These are phyloP conservation scores for Seladonia tumulorum DNA, from an alignment of 2,888 invertebrate genomes.

Conservation along the genomic window DNA sequence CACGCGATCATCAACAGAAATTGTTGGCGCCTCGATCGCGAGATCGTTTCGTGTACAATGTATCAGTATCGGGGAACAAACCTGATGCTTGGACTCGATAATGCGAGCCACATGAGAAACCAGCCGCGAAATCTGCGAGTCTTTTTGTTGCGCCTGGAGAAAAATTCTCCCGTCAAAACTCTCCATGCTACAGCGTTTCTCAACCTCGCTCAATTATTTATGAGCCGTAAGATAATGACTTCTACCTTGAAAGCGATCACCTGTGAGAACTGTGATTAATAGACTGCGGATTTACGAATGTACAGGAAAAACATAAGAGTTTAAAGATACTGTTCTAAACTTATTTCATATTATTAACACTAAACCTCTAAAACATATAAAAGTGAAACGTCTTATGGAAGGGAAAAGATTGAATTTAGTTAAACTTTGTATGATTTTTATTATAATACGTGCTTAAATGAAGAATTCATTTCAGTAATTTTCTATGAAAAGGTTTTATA, in stretches of 20 bases:
- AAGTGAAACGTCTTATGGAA: too few relatives aligned
- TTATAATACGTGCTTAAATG: too few relatives aligned
- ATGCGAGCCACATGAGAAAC: slow-evolving; percentile 33
- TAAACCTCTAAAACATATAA: too few relatives aligned
- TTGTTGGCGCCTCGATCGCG: not conserved
- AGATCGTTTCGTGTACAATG: not conserved
- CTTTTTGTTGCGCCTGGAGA: not conserved
- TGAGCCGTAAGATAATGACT: not conserved
- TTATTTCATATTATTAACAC: too few relatives aligned
- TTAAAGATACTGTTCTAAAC: too few relatives aligned
- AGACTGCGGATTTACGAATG: not conserved
- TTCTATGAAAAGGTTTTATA: too few relatives aligned
- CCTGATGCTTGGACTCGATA: slow-evolving; percentile 15
- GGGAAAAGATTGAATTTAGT: too few relatives aligned
- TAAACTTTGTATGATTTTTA: too few relatives aligned
- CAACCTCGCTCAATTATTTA: not conserved
- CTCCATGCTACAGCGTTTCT: not conserved
- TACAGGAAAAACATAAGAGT: too few relatives aligned
- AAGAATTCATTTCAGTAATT: too few relatives aligned
- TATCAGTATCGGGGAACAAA: not conserved
- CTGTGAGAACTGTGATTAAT: not conserved
- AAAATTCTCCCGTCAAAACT: not conserved
- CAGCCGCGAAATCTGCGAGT: not conserved
- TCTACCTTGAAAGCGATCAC: not conserved
- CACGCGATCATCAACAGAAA: slow-evolving; percentile 18